phyloP scores from a whole-genome alignment of 2,113 vertebrate species.

The Corvus cornix region DNA sequence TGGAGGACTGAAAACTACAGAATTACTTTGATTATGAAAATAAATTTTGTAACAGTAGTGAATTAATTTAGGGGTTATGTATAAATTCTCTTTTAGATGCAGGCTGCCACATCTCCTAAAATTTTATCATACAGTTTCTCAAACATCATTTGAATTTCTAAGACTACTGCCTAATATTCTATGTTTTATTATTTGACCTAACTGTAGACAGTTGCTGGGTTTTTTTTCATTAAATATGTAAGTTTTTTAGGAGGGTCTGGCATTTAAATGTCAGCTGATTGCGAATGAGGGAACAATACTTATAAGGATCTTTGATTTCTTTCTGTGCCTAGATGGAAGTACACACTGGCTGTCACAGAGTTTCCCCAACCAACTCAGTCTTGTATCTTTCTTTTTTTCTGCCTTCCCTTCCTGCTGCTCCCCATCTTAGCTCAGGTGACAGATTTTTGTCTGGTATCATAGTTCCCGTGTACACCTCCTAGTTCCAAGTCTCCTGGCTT shows the following conservation, averaged over 20 bases:
- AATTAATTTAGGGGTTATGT: neutral
- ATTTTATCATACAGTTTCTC: neutral
- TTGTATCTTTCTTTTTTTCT: neutral
- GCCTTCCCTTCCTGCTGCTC: neutral
- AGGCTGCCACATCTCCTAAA: neutral
- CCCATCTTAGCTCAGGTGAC: neutral
- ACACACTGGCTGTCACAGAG: neutral
- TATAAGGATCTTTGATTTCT: neutral
- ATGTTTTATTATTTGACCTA: neutral
- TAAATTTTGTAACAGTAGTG: neutral
- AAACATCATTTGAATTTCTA: neutral
- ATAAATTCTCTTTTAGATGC: neutral
- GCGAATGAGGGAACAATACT: neutral
- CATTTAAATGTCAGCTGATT: neutral
- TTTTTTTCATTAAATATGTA: neutral
- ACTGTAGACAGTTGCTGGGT: neutral
- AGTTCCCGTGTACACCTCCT: neutral
- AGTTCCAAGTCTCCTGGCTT: neutral
- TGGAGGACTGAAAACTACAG: neutral
- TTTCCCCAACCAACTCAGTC: neutral
- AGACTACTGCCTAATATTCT: neutral
- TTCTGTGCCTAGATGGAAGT: neutral
- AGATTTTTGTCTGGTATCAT: neutral
- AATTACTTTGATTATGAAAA: neutral
- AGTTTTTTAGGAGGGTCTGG: neutral